Base-by-base conservation (phyloP, 2,888 invertebrate species). In the Campoletis raptor region DNA sequence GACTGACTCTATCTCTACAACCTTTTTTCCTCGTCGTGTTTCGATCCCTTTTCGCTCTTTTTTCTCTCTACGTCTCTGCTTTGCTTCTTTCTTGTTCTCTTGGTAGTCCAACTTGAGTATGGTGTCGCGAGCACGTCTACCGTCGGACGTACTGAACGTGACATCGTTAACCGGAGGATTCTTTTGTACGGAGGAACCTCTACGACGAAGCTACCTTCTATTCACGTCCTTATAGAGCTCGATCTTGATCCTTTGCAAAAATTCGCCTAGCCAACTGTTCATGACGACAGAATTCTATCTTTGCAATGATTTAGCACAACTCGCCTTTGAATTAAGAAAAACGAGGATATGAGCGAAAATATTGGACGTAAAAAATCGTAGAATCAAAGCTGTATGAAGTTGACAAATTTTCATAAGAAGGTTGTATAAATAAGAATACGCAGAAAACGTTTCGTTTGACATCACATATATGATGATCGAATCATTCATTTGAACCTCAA, bases 81-180 rank as follows among this genome's bases (percentile, higher is more conserved):
- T 74, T 76, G 54, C 52, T 85, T 85, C 45, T 85, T 64, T 77
- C 72, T 36, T 74, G 82, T 67, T 77, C 82, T 45, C 76, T 82
- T 30, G 82, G 81, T 82, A 70, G 82, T 83, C 72, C 85, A 83
- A 81, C 89, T 89, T 88, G 89, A 91, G 86, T 90, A 89, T 90
- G 90, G 88, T 92, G 92, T 92, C 92, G 91, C 91, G 90, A 90
- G 90, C 92, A 92, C 91, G 91, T 92, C 91, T 89, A 86, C 90
- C 89, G 89, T 90, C 90, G 89, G 91, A 91, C 90, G 90, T 90
- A 91, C 89, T 87, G 92, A 91, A 93, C 92, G 93, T 93, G 93
- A 93, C 91, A 90, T 91, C 90, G 92, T 90, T 91, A 90, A 89
- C 88, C 87, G 85, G 87, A 90, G 90, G 79, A 90, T 90, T 89